Percentiles rank a stretch among this genome's conserved stretches.
phyloP scores from a whole-genome alignment of 2,797 vertebrate genomes.

The Silurus aristotelis region DNA sequence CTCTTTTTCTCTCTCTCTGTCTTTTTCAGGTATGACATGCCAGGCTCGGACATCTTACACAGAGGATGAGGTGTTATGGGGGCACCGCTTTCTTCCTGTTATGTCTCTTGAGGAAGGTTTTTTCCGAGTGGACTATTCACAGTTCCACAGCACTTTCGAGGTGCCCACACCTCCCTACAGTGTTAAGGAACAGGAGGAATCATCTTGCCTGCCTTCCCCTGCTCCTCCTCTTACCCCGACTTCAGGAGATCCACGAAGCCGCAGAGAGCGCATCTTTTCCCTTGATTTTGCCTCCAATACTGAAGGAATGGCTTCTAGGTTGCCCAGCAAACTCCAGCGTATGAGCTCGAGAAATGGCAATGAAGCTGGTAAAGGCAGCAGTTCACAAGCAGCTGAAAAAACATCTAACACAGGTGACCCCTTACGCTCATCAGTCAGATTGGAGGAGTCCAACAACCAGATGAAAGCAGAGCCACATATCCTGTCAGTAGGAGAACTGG shows the following conservation, averaged over 20 bases:
- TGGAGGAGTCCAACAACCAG: constrained; percentile 69
- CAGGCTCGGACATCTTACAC: constrained; percentile 89
- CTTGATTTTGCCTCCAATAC: constrained; percentile 70
- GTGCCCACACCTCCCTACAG: constrained; percentile 85
- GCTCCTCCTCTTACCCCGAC: constrained; percentile 65
- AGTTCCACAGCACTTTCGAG: constrained; percentile 88
- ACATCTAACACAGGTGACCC: constrained; percentile 79
- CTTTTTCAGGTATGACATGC: constrained; percentile 82
- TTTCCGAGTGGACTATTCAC: constrained; percentile 87
- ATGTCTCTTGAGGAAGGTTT: constrained; percentile 91
- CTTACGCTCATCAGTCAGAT: constrained; percentile 73
- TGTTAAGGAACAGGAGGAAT: constrained; percentile 86
- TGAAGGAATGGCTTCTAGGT: constrained; percentile 69
- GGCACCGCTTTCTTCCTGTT: constrained; percentile 86
- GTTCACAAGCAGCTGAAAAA: constrained; percentile 68
- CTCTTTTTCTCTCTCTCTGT: constrained; percentile 22
- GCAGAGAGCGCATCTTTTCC: constrained; percentile 75
- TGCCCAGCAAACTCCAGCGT: constrained; percentile 81
- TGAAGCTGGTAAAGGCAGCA: constrained; percentile 64
- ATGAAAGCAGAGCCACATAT: constrained; percentile 69
- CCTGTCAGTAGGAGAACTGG: constrained; percentile 59
- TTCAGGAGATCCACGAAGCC: constrained; percentile 61
- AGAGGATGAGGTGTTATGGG: constrained; percentile 89
- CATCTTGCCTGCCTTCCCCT: constrained; percentile 72
- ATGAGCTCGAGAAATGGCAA: constrained; percentile 79